Conservation (phyloP, 1,140 invertebrate species). For the Dryas iulia region DNA sequence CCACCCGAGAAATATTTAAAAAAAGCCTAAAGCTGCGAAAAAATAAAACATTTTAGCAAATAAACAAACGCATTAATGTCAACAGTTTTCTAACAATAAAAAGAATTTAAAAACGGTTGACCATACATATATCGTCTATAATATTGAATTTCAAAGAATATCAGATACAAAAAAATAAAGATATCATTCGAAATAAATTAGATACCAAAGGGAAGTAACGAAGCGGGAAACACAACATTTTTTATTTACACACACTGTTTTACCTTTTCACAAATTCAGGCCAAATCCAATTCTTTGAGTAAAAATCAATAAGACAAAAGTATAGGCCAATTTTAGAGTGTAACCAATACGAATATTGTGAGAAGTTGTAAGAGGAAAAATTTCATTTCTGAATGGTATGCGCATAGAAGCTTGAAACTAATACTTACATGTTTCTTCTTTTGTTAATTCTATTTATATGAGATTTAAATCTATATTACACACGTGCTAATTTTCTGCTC, state of each 20-base stretch:
- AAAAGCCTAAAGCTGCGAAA: no score
- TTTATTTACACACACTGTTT: constrained; percentile 1
- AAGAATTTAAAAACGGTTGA: no score
- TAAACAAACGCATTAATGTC: no score
- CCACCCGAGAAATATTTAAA: no score
- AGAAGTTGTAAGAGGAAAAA: not conserved
- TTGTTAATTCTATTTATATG: no score
- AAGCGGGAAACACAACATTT: not conserved
- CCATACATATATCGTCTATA: no score
- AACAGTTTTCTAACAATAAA: no score
- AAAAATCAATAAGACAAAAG: constrained; percentile 23
- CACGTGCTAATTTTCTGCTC: no score
- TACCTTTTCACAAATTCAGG: not conserved
- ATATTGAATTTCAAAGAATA: not conserved
- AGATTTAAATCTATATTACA: no score
- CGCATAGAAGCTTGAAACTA: no score
- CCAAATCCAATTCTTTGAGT: constrained; percentile 22
- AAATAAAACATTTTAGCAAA: no score
- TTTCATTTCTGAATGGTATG: not conserved
- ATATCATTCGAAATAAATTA: not conserved
- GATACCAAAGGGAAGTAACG: not conserved
- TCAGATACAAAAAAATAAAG: not conserved
- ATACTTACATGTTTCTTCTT: no score
- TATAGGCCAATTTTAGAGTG: constrained; percentile 25
- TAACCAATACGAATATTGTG: not conserved